Conservation (phyloP, 2,888 invertebrate genomes). For the Pyrrhosoma nymphula region DNA sequence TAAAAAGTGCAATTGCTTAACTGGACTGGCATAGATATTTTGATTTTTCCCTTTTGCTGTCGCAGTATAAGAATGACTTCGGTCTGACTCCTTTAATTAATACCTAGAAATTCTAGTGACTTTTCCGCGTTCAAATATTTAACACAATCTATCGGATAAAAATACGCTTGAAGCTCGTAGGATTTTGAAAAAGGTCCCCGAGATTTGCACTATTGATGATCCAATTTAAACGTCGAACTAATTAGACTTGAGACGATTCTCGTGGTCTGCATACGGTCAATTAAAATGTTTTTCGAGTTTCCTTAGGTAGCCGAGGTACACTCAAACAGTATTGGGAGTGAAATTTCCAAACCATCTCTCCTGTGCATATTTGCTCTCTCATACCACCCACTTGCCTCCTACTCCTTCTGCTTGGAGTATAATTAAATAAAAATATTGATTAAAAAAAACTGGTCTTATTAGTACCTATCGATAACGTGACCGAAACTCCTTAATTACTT, state of each 20-base stretch:
- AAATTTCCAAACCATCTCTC: background rate
- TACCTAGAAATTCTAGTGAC: too few species aligned
- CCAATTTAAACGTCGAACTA: background rate
- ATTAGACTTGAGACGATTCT: background rate
- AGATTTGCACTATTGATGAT: too few species aligned
- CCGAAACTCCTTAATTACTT: slow-evolving; percentile 58
- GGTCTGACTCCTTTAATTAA: too few species aligned
- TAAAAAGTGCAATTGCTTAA: too few species aligned
- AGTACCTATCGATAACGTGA: background rate
- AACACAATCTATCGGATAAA: too few species aligned
- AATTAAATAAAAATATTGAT: background rate
- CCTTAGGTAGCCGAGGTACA: background rate
- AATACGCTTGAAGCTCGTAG: too few species aligned
- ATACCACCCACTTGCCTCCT: background rate
- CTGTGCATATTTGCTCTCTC: background rate
- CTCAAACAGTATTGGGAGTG: background rate
- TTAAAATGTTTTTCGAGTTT: background rate
- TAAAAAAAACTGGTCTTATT: background rate
- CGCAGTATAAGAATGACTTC: too few species aligned
- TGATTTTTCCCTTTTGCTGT: too few species aligned
- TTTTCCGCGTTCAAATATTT: too few species aligned
- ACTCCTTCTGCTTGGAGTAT: background rate
- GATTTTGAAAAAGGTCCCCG: too few species aligned
- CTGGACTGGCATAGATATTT: too few species aligned
- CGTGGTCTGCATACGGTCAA: background rate